A percentile compares a stretch with the other conserved stretches of the same genome.
phyloP scores from a whole-genome alignment of 30 jellyfish, hydroid and myxozoan species.

The Aurelia sp. region DNA sequence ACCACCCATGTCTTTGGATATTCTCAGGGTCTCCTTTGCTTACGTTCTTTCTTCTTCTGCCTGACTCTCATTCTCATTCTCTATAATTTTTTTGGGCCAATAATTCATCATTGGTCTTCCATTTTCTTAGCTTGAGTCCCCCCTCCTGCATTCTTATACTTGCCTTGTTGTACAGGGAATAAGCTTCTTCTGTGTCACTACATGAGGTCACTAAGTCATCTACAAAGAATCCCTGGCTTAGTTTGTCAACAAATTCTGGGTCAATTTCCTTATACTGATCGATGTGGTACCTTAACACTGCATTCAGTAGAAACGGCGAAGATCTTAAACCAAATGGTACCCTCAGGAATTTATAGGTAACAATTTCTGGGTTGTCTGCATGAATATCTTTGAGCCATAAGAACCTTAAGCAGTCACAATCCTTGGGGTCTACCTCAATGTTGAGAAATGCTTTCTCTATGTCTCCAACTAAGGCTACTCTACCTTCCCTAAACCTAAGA shows the following conservation, averaged over 20 bases:
- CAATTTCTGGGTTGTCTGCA: conserved; percentile 25
- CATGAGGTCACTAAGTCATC: conserved; percentile 49
- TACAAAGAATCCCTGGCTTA: conserved; percentile 16
- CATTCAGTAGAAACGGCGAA: conserved; percentile 42
- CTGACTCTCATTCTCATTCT: conserved; percentile 19
- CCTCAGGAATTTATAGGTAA: conserved; percentile 32
- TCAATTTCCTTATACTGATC: background rate
- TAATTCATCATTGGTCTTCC: conserved; percentile 25
- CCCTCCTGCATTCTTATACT: conserved; percentile 31
- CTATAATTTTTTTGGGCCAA: conserved; percentile 22
- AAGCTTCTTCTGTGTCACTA: conserved; percentile 13
- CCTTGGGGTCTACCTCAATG: background rate
- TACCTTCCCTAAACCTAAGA: conserved; percentile 15
- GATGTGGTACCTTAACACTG: conserved; percentile 14
- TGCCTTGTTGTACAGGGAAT: conserved; percentile 37
- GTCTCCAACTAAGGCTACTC: conserved; percentile 9
- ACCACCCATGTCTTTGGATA: conserved; percentile 50
- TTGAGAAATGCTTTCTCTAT: conserved; percentile 19
- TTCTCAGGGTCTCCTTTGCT: conserved; percentile 60
- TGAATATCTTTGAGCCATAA: conserved; percentile 39
- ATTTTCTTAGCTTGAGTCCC: conserved; percentile 15
- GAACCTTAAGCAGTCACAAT: conserved; percentile 41
- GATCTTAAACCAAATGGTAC: conserved; percentile 35
- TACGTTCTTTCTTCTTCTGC: conserved; percentile 7
- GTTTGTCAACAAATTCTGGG: conserved; percentile 18